Evolutionary conservation across 2,113 vertebrate species (phyloP), one percentile per base, ranked within the genome.

Genomic region (Macquaria ambigua): DNA sequence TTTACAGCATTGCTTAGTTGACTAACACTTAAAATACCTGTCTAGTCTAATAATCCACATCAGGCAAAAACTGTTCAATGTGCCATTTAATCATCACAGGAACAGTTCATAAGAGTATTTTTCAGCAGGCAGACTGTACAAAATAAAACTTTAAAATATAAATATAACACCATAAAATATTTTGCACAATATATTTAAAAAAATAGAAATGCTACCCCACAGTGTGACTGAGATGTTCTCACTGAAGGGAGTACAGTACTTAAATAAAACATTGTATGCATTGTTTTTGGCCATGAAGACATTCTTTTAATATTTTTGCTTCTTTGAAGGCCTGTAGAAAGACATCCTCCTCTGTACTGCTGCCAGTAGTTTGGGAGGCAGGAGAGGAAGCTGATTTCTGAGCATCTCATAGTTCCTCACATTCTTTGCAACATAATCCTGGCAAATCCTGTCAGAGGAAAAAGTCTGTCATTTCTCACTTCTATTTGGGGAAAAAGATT

Each of bases 341-440:
- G 93, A 96, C 66, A 96, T 96, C 91, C 97, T 97, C 81, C 93
- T 96, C 93, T 97, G 90, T 39, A 97, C 96, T 5, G 96, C 94
- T 63, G 95, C 94, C 48, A 95, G 82, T 0, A 99, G 96, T 86
- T 96, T 97, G 23, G 95, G 84, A 73, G 98, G 98, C 83, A 99
- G 93, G 53, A 94, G 91, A 3, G 94, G 92, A 41, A 99, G 95
- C 39, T 98, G 96, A 48, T 82, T 94, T 94, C 95, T 89, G 37
- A 99, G 83, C 39, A 91, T 56, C 48, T 93, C 50, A 79, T 7
- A 21, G 94, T 37, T 85, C 37, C 64, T 86, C 50, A 86, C 87
- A 8, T 96, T 97, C 89, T 96, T 97, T 53, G 97, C 97, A 64
- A 99, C 97, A 91, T 94, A 97, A 92, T 99, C 97, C 16, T 97